Conservation (phyloP, 2,797 vertebrate genomes). For the Myoxocephalus aenaeus region DNA sequence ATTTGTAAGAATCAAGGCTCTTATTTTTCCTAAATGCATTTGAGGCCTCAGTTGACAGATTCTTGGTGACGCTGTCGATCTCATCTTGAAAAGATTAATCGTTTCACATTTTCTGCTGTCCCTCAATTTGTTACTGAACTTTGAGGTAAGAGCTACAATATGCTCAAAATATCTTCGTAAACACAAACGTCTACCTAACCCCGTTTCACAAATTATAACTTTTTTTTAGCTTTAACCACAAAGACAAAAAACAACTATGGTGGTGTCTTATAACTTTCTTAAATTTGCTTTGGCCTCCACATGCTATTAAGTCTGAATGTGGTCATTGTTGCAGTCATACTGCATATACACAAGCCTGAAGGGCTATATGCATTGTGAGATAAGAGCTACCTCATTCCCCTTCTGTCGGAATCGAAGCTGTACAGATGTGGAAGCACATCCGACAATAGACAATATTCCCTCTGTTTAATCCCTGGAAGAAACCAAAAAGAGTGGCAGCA, state of each 20-base stretch:
- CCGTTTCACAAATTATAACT: not conserved
- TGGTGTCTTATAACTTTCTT: not conserved
- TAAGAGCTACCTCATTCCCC: constrained; percentile 70
- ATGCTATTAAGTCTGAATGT: not conserved
- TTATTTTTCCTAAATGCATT: constrained; percentile 1
- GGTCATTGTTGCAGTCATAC: constrained; percentile 5
- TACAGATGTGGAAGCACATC: constrained; percentile 67
- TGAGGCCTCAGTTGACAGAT: constrained; percentile 10
- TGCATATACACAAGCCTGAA: constrained; percentile 62
- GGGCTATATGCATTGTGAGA: constrained; percentile 71
- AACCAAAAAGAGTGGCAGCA: constrained; percentile 66
- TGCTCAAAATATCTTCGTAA: not conserved
- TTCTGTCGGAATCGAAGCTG: constrained; percentile 63
- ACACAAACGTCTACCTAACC: constrained; percentile 8
- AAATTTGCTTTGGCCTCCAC: not conserved
- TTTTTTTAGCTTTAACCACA: constrained; percentile 7
- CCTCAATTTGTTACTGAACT: constrained; percentile 15
- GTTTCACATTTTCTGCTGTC: constrained; percentile 6
- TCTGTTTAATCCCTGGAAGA: constrained; percentile 78
- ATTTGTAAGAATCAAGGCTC: not conserved
- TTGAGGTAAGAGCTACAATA: not conserved
- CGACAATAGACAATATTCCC: constrained; percentile 73
- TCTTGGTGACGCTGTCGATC: not conserved
- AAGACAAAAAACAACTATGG: not conserved
- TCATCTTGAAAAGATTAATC: constrained; percentile 18